Base-by-base conservation (phyloP, 2,797 vertebrate species). In the Sebastolobus alascanus region DNA sequence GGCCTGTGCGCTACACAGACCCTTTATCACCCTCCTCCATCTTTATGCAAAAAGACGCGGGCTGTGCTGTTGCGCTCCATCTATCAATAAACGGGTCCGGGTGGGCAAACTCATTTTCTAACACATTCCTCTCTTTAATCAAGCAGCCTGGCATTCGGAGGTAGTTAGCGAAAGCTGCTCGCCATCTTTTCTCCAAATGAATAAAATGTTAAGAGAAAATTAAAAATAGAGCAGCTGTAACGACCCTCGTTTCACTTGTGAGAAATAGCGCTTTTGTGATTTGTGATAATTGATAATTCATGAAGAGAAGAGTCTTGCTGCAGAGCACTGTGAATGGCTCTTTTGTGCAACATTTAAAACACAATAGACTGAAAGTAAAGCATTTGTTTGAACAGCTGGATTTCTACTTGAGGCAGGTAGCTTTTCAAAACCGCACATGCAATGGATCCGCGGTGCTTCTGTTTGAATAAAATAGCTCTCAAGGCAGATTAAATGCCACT, bases 61-160 rank as follows among this genome's bases (percentile, higher is more conserved):
- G 79, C 90, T 79, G 80, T 67, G 92, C 92, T 90, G 93, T 89
- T 89, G 86, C 93, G 79, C 94, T 91, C 92, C 92, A 96, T 95
- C 90, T 87, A 92, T 95, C 95, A 93, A 89, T 80, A 76, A 91
- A 84, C 37, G 37, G 33, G 74, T 89, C 82, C 14, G 64, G 75
- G 87, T 78, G 86, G 91, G 93, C 92, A 93, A 92, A 92, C 93
- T 93, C 87, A 89, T 94, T 94, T 93, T 94, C 87, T 68, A 86
- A 90, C 88, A 88, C 90, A 73, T 92, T 91, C 91, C 83, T 92
- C 89, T 92, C 92, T 68, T 94, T 92, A 92, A 93, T 94, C 92
- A 93, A 90, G 89, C 83, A 43, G 73, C 77, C 79, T 75, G 83
- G 65, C 79, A 59, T 80, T 84, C 5, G 4, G 13, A 27, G 72